Base-by-base conservation (phyloP, 1,140 invertebrate genomes). In the Lordiphosa stackelbergi region DNA sequence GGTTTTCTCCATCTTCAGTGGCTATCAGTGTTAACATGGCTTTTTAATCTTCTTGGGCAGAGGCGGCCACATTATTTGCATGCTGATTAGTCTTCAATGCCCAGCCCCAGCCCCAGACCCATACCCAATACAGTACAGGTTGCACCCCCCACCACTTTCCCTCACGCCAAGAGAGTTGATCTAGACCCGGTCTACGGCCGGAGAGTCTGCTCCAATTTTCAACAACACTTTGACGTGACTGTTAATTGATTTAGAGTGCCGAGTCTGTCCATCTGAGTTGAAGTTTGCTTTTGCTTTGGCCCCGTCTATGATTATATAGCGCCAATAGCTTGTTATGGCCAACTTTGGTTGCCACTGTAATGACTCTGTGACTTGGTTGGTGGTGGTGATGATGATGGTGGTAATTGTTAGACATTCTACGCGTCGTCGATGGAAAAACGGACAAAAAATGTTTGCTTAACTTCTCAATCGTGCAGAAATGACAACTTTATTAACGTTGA, bases 11-110 rank as follows among this genome's bases (percentile, higher is more conserved):
- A 38, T 7, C 37, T 47, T 38, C 48, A 60, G 61, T 71, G 66
- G 58, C 71, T 79, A 79, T 78, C 74, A 47, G 64, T 61, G 75
- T 61, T 74, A 63, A 63, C 75, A 83, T 72, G 72, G 53, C 77
- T 77, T 60, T 72, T 66, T 62, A 63, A 83, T 83, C 73, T 77
- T 55, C 43, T 40, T 52, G 46, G 53, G 66, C 64, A 72, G 72
- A 68, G 75, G 78, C 79, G 73, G 69, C 73, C 65, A 84, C 78
- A 79, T 73, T 84, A 84, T 84, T 84, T 84, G 78, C 78, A 84
- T 84, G 78, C 79, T 84, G 78, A 84, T 84, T 84, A 84, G 78
- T 69, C 78, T 78, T 84, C 73, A 66, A 73, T 75, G 69, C 57
- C 48, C 56, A 46, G 31, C 24, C 24, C 6, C 31, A 49, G 13